These are phyloP conservation scores for Coregonus suidteri DNA, from an alignment of 2,797 vertebrate genomes.

Conservation along the genomic window DNA sequence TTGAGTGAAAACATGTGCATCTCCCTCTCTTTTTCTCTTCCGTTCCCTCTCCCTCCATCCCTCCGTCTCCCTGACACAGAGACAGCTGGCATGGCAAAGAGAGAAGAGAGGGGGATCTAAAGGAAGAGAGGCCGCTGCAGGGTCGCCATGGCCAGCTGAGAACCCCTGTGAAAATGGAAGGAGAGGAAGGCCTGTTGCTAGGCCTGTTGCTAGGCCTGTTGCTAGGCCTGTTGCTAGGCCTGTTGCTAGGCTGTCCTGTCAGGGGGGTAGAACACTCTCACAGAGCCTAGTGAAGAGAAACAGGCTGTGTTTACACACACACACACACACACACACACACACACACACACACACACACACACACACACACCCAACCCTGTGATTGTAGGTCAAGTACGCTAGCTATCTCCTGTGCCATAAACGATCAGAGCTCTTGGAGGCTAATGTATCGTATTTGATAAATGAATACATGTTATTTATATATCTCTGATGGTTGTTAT, in stretches of 20 bases:
- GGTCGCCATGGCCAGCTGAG: constrained; percentile 68
- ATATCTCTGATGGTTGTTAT: too few relatives aligned
- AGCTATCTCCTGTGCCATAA: too few relatives aligned
- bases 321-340: constrained; percentile 9
- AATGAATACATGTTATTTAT: too few relatives aligned
- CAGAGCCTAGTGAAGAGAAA: constrained; percentile 67
- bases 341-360: background rate
- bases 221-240: constrained; percentile 32
- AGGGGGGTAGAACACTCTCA: constrained; percentile 62
- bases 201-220: constrained; percentile 9
- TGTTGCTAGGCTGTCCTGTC: constrained; percentile 68
- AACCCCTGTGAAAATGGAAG: constrained; percentile 64
- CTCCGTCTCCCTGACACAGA: constrained; percentile 46
- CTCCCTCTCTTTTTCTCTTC: constrained; percentile 55
- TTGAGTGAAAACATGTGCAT: constrained; percentile 56
- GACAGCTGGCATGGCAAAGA: constrained; percentile 67
- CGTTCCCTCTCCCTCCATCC: constrained; percentile 31
- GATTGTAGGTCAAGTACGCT: too few relatives aligned
- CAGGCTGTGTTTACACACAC: constrained; percentile 65
- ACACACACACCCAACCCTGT: background rate
- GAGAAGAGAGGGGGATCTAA: constrained; percentile 67
- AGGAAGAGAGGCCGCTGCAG: constrained; percentile 67
- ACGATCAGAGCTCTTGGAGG: too few relatives aligned
- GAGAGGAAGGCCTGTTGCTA: constrained; percentile 49
- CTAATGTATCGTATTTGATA: too few relatives aligned